Percentiles rank a stretch among this genome's conserved stretches.
phyloP scores from a whole-genome alignment of 2,797 vertebrate species.

The Tympanoctomys barrerae region DNA sequence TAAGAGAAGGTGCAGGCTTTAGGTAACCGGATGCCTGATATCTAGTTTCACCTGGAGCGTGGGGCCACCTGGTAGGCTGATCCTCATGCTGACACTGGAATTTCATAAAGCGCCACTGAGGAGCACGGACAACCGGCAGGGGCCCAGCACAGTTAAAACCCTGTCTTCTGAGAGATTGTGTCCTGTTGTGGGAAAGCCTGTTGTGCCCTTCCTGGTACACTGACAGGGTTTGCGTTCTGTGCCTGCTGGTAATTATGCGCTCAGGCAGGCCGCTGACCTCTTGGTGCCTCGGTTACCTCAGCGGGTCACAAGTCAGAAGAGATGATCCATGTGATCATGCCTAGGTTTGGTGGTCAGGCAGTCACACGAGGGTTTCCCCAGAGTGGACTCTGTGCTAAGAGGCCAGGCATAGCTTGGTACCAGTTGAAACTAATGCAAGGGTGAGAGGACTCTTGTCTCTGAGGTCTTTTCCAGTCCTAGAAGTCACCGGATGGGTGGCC shows the following conservation, averaged over 20 bases:
- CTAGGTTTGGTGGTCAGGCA: fast-evolving
- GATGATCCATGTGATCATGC: fast-evolving
- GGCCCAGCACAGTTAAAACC: no score
- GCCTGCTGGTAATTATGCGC: neutral
- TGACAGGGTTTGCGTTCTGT: neutral
- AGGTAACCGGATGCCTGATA: no score
- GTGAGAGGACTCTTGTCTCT: neutral
- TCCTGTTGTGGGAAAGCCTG: neutral
- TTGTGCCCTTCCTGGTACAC: neutral
- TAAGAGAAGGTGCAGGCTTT: neutral
- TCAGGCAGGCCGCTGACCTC: neutral
- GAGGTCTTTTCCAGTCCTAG: neutral
- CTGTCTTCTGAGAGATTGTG: neutral
- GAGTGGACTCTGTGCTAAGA: neutral
- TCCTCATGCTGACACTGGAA: neutral
- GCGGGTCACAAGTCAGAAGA: neutral
- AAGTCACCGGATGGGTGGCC: neutral
- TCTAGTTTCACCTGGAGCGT: neutral
- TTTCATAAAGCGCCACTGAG: neutral
- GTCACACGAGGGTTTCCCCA: neutral
- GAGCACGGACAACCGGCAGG: neutral
- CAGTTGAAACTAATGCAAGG: neutral
- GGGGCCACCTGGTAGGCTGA: neutral
- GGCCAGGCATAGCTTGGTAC: neutral
- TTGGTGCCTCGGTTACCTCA: neutral